Evolutionary conservation across 2,888 invertebrate genomes (phyloP), one percentile per base, ranked within the genome.

Genomic region (Arge pagana): DNA sequence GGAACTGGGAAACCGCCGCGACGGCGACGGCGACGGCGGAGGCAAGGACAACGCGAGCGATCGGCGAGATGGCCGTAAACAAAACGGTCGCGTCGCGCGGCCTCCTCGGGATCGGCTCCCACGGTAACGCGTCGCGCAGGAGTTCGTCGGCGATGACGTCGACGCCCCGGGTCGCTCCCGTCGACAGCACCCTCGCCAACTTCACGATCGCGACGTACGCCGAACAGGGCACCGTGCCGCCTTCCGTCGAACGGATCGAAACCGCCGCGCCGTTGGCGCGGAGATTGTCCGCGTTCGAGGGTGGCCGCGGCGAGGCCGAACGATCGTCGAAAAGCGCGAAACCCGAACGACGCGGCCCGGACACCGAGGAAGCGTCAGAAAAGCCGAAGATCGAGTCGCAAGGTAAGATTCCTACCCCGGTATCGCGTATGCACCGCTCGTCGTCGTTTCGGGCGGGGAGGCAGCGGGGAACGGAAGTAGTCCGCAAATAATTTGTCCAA

Each of bases 121-220:
- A 50, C 52, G 53, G 6, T 37, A 55, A 26, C 28, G 43, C 21
- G 3, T 42, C 50, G 11, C n/a, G n/a, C n/a, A 43, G 50, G 21
- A 42, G 50, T 18, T 15, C 52, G 4, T 48, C 52, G 6, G 36
- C 33, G 3, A 51, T 53, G 3, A 51, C 54, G 3, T 62, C 65
- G 2, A 58, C 66, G 0, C 67, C 67, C 0, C 64, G 62, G 50
- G 60, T 74, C 4, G 73, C 73, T 0, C 72, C 75, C 1, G 58
- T 68, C 0, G 72, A 74, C 33, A 75, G 72, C 23, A 70, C 71
- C 0, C 30, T 75, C 33, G 65, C 74, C 1, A 76, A 76, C 50
- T 76, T 76, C 45, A 74, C 66, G 2, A 74, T 76, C 11, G 73
- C 75, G 0, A 76, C 76, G 0, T 76, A 76, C 33, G 54, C 64